Percentiles rank a stretch among this genome's conserved stretches.
Evolutionary conservation across 92 coral and sea anemone species (phyloP).

Genomic region (Porites cylindrica): DNA sequence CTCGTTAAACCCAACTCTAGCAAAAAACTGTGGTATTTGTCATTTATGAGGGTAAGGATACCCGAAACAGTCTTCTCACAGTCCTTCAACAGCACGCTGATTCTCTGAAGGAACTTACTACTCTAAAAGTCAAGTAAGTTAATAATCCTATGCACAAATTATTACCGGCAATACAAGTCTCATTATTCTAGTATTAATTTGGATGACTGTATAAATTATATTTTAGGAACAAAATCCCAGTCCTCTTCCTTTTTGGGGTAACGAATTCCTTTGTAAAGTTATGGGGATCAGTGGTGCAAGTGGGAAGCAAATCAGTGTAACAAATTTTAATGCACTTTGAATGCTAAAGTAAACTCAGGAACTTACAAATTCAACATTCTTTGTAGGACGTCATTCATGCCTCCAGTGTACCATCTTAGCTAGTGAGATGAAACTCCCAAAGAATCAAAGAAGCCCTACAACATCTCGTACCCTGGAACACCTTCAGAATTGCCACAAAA

Average conservation of each 20-base stretch:
- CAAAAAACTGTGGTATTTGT: slow-evolving; percentile 37
- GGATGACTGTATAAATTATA: no score
- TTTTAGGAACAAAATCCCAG: neutral
- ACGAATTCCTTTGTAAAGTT: slow-evolving; percentile 1
- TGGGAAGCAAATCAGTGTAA: neutral
- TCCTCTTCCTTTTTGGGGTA: neutral
- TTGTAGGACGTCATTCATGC: neutral
- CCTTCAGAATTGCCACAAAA: neutral
- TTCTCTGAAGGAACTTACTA: slow-evolving; percentile 14
- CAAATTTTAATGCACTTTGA: no score
- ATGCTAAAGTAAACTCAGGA: no score
- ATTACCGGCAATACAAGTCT: no score
- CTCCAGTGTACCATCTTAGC: neutral
- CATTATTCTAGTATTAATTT: no score
- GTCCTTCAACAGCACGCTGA: slow-evolving; percentile 27
- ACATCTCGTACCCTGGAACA: neutral
- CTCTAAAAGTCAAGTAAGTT: slow-evolving; percentile 15
- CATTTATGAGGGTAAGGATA: slow-evolving; percentile 16
- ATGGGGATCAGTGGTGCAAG: slow-evolving; percentile 28
- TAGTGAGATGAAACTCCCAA: neutral
- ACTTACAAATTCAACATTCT: no score
- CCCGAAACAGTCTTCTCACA: slow-evolving; percentile 33
- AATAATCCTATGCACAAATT: no score
- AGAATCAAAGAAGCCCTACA: neutral
- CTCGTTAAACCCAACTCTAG: neutral